Evolutionary conservation across 2,888 invertebrate species (phyloP), one percentile per base, ranked within the genome.

Genomic region (Coelopa pilipes): DNA sequence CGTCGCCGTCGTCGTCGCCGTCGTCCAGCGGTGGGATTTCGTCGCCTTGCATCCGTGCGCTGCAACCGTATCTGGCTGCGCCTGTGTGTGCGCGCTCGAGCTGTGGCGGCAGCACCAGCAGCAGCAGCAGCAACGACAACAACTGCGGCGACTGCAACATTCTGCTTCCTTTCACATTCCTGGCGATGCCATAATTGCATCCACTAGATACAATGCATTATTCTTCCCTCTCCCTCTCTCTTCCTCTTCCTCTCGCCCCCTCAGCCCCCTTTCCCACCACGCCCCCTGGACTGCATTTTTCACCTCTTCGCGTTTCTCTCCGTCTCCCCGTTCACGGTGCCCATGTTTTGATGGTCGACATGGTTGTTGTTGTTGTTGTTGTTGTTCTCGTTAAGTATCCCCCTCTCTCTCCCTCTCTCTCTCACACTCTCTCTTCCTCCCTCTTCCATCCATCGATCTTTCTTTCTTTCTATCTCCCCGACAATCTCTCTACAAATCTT

Each of bases 281-380:
- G 34, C 34, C 19, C 19, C 63, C 34, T 34, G 34, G 63, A 63
- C 60, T 50, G 45, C 49, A 72, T 72, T 62, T 50, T 24, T 46
- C 10, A 50, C 45, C 19, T 19, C 67, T 49, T 21, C 66, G n/a
- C n/a, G n/a, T n/a, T 24, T 34, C 57, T 34, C n/a, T n/a, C n/a
- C n/a, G n/a, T n/a, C n/a, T n/a, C n/a, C n/a, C n/a, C n/a, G n/a
- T n/a, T n/a, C n/a, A n/a, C n/a, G n/a, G n/a, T n/a, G n/a, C n/a
- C n/a, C 7, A 68, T 17, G 49, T 50, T 65, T 65, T 66, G 47
- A 21, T 68, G 47, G 19, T 67, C 67, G 24, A 19, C 66, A 34
- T n/a, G 21, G 34, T 68, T 24, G n/a, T 50, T 70, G 47, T 65
- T 72, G 72, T 47, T 49, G 63, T 24, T 63, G 55, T 71, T 65